Conservation (phyloP, 2,797 vertebrate species). For the Lepilemur ruficaudatus region DNA sequence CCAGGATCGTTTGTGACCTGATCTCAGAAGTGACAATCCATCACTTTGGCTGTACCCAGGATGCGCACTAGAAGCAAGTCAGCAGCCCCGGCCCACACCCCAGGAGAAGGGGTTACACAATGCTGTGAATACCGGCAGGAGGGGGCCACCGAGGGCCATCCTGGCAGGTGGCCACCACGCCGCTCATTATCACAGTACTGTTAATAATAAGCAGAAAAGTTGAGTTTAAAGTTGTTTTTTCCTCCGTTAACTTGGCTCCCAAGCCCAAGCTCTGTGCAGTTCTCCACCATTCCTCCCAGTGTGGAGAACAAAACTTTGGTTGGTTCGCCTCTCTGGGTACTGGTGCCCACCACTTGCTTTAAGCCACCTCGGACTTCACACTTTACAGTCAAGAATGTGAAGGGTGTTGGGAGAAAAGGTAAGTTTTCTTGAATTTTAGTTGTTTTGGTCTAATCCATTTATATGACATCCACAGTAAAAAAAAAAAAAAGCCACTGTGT, state of each 20-base stretch:
- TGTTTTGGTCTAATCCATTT: background rate
- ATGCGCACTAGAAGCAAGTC: background rate
- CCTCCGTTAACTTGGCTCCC: background rate
- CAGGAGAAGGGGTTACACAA: background rate
- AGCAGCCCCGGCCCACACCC: background rate
- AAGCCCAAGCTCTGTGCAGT: background rate
- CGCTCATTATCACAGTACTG: background rate
- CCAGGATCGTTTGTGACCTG: fast-evolving
- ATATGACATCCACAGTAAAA: background rate
- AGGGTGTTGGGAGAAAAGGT: background rate
- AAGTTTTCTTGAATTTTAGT: background rate
- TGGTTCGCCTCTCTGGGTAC: background rate
- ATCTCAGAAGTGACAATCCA: background rate
- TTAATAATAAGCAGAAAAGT: background rate
- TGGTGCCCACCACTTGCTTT: background rate
- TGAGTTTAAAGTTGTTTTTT: background rate
- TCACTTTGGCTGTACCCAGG: background rate
- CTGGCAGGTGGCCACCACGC: background rate
- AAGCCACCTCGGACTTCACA: background rate
- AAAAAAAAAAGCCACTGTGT: background rate
- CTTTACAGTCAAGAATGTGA: background rate
- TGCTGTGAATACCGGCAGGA: background rate
- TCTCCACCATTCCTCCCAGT: background rate
- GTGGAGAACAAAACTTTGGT: background rate
- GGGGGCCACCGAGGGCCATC: too few species aligned